phyloP scores from a whole-genome alignment of 2,113 vertebrate species.

The Chloroceryle aenea region DNA sequence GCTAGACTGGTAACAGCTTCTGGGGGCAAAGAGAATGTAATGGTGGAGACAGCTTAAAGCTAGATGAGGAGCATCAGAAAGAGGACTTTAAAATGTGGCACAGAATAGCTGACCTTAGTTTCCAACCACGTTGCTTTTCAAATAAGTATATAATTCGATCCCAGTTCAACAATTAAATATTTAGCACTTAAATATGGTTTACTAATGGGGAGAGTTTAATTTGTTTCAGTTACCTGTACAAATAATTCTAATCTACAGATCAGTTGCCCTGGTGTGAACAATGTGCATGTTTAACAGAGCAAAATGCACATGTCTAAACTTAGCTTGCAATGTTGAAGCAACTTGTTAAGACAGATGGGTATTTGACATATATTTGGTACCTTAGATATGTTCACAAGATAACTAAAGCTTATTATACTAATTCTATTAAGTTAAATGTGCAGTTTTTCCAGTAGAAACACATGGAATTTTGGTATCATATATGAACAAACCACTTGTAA shows the following conservation, averaged over 20 bases:
- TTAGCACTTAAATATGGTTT: neutral
- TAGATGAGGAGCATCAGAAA: neutral
- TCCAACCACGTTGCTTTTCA: neutral
- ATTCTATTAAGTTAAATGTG: neutral
- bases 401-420: neutral
- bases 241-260: neutral
- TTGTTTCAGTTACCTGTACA: neutral
- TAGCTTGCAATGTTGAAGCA: neutral
- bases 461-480: neutral
- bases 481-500: conserved; percentile 42
- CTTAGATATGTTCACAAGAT: neutral
- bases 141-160: neutral
- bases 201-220: neutral
- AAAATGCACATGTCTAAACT: neutral
- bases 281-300: neutral
- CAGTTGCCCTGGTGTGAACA: neutral
- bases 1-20: neutral
- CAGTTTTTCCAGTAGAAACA: conserved; percentile 7
- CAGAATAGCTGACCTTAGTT: neutral
- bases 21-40: neutral
- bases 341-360: neutral
- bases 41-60: neutral
- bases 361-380: neutral
- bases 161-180: neutral
- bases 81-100: neutral